phyloP scores from a whole-genome alignment of 2,113 vertebrate species.

The Tachycineta bicolor region DNA sequence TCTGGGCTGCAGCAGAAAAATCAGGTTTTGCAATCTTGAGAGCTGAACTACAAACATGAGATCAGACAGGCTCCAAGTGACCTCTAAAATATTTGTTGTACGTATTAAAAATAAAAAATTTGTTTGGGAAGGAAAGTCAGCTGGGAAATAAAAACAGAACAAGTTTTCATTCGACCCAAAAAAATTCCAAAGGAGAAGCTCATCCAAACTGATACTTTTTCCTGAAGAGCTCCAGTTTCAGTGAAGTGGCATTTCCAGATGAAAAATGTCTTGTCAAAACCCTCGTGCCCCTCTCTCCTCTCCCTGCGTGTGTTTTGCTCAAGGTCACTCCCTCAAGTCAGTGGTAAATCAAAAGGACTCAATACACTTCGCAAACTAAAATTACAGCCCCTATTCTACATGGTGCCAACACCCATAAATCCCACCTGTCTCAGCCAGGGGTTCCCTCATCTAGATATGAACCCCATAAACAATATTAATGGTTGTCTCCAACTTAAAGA shows the following conservation, averaged over 20 bases:
- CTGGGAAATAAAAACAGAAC: background rate
- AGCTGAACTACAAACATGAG: background rate
- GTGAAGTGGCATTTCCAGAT: slow-evolving; percentile 19
- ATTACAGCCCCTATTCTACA: slow-evolving; percentile 32
- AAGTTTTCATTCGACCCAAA: background rate
- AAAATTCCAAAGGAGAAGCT: background rate
- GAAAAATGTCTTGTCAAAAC: slow-evolving; percentile 49
- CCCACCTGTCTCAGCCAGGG: background rate
- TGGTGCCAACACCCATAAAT: slow-evolving; percentile 28
- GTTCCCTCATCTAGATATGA: background rate
- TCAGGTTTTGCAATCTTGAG: background rate
- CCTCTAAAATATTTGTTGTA: background rate
- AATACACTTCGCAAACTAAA: slow-evolving; percentile 34
- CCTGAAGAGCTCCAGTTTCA: background rate
- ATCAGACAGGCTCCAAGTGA: background rate
- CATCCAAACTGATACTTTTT: background rate
- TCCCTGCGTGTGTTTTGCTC: background rate
- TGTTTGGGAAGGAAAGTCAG: background rate
- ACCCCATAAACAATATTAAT: background rate
- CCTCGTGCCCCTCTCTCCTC: background rate
- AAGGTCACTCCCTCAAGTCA: slow-evolving; percentile 59
- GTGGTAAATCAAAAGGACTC: slow-evolving; percentile 56
- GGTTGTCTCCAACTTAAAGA: background rate
- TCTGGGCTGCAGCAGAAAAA: background rate
- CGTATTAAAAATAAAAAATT: background rate